A percentile compares a stretch with the other conserved stretches of the same genome.
Evolutionary conservation across 2,113 vertebrate species (phyloP).

Genomic region (Dromas ardeola): DNA sequence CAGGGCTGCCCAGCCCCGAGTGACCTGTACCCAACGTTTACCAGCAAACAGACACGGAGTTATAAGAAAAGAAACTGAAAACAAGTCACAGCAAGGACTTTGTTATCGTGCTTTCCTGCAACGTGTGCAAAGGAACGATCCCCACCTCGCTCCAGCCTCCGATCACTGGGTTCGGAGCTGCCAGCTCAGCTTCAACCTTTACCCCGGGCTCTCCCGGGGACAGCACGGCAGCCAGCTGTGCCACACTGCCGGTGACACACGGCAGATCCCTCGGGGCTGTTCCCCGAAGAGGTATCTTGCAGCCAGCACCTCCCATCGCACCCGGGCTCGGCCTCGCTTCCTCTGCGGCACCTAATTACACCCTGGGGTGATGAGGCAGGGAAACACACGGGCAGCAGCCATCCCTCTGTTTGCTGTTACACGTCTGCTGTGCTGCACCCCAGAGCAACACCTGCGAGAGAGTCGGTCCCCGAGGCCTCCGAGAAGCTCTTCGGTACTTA

Average conservation of each 20-base stretch:
- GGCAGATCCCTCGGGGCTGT: background rate
- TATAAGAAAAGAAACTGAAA: background rate
- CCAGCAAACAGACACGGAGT: background rate
- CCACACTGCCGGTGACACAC: fast-evolving
- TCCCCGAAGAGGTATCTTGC: background rate
- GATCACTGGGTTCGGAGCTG: background rate
- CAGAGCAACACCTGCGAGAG: background rate
- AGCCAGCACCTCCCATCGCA: background rate
- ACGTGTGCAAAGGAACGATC: fast-evolving
- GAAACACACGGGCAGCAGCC: fast-evolving
- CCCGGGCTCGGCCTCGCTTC: background rate
- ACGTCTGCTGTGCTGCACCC: background rate
- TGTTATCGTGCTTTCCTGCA: background rate
- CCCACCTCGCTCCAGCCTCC: background rate
- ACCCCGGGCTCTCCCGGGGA: background rate
- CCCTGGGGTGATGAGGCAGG: background rate
- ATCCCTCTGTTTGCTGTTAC: background rate
- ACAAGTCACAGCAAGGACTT: background rate
- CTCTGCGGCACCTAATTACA: background rate
- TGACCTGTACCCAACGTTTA: fast-evolving
- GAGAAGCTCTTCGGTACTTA: background rate
- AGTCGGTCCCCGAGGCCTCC: background rate
- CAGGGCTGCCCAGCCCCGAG: background rate
- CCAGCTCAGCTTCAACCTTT: background rate
- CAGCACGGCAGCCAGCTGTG: background rate